Conservation (phyloP, 2,888 invertebrate genomes). For the Drosophila pseudotakahashii region DNA sequence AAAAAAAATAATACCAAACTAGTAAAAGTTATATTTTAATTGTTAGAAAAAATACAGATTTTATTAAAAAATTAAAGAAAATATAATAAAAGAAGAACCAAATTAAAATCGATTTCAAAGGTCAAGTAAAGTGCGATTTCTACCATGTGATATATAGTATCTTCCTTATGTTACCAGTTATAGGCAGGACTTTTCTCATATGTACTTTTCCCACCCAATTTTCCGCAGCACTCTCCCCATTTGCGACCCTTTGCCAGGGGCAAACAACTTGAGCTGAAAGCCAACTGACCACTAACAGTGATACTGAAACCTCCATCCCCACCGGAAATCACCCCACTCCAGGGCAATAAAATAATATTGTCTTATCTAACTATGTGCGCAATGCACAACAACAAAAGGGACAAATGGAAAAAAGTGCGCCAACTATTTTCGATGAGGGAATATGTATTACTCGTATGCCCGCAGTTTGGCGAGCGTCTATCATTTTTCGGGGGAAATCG, state of each 20-base stretch:
- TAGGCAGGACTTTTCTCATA: neutral
- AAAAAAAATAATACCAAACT: no score
- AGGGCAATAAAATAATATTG: slow-evolving; percentile 75
- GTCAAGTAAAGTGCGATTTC: no score
- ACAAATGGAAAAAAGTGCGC: slow-evolving; percentile 41
- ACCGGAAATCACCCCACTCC: slow-evolving; percentile 1
- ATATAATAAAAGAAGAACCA: no score
- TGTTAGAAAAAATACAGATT: no score
- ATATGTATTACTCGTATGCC: slow-evolving; percentile 63
- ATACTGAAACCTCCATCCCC: neutral
- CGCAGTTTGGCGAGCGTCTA: slow-evolving; percentile 41
- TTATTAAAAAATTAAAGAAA: no score
- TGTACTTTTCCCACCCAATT: neutral
- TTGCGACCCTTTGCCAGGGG: slow-evolving; percentile 14
- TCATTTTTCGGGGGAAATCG: slow-evolving; percentile 41
- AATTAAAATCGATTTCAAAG: no score
- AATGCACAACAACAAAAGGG: slow-evolving; percentile 46
- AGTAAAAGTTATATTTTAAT: no score
- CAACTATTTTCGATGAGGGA: slow-evolving; percentile 47
- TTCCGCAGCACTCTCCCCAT: neutral
- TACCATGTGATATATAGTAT: no score
- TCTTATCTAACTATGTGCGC: slow-evolving; percentile 68
- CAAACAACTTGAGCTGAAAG: slow-evolving; percentile 6
- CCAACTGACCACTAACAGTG: slow-evolving; percentile 30
- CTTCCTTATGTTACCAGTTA: neutral